Evolutionary conservation across 2,797 vertebrate species (phyloP).

Genomic region (Characodon lateralis): DNA sequence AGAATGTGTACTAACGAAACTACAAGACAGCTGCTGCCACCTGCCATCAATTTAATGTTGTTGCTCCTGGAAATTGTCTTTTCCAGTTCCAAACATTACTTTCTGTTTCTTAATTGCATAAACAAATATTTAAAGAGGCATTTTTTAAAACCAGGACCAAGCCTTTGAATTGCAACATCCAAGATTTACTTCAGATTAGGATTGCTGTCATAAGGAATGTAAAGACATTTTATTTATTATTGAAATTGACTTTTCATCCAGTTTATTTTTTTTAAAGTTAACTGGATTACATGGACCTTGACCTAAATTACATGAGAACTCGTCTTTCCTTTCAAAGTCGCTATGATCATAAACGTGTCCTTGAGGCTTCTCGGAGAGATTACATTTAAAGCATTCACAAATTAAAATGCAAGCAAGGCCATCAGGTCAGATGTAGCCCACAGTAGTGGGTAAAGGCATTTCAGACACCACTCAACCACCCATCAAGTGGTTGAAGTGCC

Average conservation of each 20-base stretch:
- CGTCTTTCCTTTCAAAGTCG: not conserved
- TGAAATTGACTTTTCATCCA: not conserved
- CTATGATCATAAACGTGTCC: not conserved
- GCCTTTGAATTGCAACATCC: not conserved
- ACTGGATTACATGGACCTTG: not conserved
- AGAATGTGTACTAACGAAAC: not conserved
- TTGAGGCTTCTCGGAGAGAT: constrained; percentile 1
- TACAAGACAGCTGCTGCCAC: not conserved
- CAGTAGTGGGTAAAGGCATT: not conserved
- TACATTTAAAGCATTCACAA: not conserved
- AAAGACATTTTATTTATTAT: not conserved
- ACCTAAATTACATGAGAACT: not conserved
- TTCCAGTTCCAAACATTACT: not conserved
- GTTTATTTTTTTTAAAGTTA: not conserved
- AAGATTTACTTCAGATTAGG: not conserved
- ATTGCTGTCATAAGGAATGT: not conserved
- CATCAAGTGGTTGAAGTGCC: not conserved
- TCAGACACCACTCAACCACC: not conserved
- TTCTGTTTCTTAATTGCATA: not conserved
- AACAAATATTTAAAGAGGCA: not conserved
- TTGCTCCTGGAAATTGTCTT: not conserved
- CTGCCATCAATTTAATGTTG: not conserved
- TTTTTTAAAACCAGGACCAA: not conserved
- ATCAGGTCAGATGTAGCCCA: constrained; percentile 6
- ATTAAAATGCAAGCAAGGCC: constrained; percentile 24